These are phyloP conservation scores for Panagrolaimus sp. DNA, from an alignment of 1,140 invertebrate genomes.

Conservation along the genomic window DNA sequence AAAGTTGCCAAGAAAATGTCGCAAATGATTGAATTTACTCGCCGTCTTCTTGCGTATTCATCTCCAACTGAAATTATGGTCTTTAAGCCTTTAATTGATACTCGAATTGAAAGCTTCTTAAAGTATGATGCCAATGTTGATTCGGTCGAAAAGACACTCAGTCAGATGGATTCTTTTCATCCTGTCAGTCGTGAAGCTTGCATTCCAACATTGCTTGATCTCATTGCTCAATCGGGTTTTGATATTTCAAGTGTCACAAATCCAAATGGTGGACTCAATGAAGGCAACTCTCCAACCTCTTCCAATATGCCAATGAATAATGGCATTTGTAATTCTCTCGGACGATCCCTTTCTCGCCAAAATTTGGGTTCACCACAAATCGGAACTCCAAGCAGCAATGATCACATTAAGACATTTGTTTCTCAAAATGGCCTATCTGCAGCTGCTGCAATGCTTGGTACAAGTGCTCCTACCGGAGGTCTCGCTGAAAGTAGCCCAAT, in stretches of 20 bases:
- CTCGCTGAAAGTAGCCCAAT: slow-evolving; percentile 8
- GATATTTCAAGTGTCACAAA: not conserved
- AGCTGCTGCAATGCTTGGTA: slow-evolving; percentile 21
- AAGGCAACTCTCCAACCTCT: not conserved
- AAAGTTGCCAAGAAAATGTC: slow-evolving; percentile 87
- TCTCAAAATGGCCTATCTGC: slow-evolving; percentile 9
- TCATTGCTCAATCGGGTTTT: not conserved
- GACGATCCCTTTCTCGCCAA: not conserved
- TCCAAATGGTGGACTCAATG: not conserved
- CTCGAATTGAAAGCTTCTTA: slow-evolving; percentile 77
- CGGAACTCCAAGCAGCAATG: not conserved
- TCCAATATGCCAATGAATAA: not conserved
- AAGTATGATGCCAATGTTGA: slow-evolving; percentile 77
- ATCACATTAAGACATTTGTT: not conserved
- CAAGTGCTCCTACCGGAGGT: slow-evolving; percentile 35
- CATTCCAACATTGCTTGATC: not conserved
- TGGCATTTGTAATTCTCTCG: not conserved
- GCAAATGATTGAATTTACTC: slow-evolving; percentile 85
- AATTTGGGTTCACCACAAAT: slow-evolving; percentile 27
- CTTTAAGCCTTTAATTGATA: slow-evolving; percentile 85
- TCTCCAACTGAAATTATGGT: slow-evolving; percentile 81
- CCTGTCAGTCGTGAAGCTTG: slow-evolving; percentile 4
- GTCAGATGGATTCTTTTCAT: not conserved
- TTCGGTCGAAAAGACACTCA: slow-evolving; percentile 17
- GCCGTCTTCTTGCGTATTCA: slow-evolving; percentile 80